phyloP scores from a whole-genome alignment of 1,140 invertebrate species.

The Drosophila simulans region DNA sequence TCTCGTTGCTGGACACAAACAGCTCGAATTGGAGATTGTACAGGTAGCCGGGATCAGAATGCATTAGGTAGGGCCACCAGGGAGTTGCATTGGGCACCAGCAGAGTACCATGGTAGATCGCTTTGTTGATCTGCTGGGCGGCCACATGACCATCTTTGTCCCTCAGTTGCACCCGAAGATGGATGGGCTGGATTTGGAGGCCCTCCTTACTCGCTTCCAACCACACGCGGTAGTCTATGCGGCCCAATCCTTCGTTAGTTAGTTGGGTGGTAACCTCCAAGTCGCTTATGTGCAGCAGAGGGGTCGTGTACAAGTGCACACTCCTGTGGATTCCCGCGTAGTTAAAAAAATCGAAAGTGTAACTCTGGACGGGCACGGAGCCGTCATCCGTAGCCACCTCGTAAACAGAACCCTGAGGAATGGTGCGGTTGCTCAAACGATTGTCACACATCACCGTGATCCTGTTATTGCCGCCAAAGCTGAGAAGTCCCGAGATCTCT shows the following conservation, averaged over 20 bases:
- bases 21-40: conserved; percentile 87
- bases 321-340: conserved; percentile 98
- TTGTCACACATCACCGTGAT: conserved; percentile 98
- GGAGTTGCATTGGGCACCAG: conserved; percentile 90
- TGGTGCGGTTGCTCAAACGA: conserved; percentile 90
- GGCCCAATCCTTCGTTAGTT: conserved; percentile 57
- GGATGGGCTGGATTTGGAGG: not conserved
- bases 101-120: conserved; percentile 85
- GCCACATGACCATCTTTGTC: conserved; percentile 48
- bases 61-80: conserved; percentile 98
- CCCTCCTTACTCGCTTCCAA: conserved; percentile 13
- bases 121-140: conserved; percentile 45
- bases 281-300: conserved; percentile 92
- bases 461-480: conserved; percentile 89
- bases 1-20: conserved; percentile 1
- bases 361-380: conserved; percentile 89
- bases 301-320: conserved; percentile 95
- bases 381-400: conserved; percentile 88
- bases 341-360: conserved; percentile 99
- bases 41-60: conserved; percentile 91
- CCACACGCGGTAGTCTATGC: conserved; percentile 68
- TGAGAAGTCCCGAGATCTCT: conserved; percentile 89
- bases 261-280: conserved; percentile 91
- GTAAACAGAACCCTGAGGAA: conserved; percentile 91
- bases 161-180: conserved; percentile 43